These are phyloP conservation scores for Odontamblyopus lacepedii DNA, from an alignment of 2,797 vertebrate genomes.

Conservation along the genomic window DNA sequence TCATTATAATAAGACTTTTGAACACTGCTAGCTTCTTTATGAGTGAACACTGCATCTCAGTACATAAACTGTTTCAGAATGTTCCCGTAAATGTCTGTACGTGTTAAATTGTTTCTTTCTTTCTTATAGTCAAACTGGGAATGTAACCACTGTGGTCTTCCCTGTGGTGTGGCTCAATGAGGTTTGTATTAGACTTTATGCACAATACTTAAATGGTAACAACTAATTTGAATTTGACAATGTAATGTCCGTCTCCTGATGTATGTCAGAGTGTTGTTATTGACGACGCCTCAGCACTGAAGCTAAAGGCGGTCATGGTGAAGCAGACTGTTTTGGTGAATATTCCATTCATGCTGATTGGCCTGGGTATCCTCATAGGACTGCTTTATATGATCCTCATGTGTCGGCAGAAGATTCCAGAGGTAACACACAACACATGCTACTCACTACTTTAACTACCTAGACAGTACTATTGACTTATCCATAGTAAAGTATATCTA, in stretches of 20 bases:
- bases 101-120: neutral
- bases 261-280: conserved; percentile 85
- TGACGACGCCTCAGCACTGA: conserved; percentile 81
- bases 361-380: conserved; percentile 84
- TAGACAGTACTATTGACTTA: neutral
- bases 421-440: conserved; percentile 71
- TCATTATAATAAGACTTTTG: conserved; percentile 61
- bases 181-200: conserved; percentile 65
- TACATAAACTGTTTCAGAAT: neutral
- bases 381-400: conserved; percentile 81
- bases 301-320: conserved; percentile 69
- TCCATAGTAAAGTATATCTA: neutral
- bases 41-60: conserved; percentile 2
- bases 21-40: conserved; percentile 26
- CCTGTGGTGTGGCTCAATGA: conserved; percentile 94
- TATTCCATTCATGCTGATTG: conserved; percentile 91
- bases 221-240: neutral
- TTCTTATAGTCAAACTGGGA: conserved; percentile 80
- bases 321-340: conserved; percentile 79
- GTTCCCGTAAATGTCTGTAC: too few relatives aligned
- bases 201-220: neutral
- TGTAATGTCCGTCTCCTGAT: neutral
- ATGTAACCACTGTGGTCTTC: conserved; percentile 82
- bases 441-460: too few relatives aligned
- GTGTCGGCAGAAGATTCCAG: conserved; percentile 78